These are phyloP conservation scores for Holothuria leucospilota DNA, from an alignment of 53 echinoderm and acorn worm species.

Conservation along the genomic window DNA sequence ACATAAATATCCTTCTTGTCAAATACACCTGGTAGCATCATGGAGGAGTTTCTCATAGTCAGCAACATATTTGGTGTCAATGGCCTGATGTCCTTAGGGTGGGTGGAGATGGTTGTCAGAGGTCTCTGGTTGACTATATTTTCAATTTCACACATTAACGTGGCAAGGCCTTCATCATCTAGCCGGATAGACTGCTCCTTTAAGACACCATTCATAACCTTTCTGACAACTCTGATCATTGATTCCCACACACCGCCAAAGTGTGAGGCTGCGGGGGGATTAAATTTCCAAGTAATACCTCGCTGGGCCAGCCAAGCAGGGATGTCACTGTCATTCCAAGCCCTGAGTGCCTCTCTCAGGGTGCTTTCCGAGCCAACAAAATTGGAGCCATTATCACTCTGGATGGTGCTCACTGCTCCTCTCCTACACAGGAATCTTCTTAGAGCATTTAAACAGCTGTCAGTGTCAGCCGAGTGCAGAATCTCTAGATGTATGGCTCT, in stretches of 20 bases:
- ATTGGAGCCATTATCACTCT: constrained; percentile 66
- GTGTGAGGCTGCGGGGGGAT: constrained; percentile 53
- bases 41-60: background rate
- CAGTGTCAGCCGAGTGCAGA: constrained; percentile 34
- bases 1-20: constrained; percentile 38
- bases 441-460: constrained; percentile 57
- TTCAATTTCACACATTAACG: constrained; percentile 40
- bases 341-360: constrained; percentile 36
- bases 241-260: constrained; percentile 55
- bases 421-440: constrained; percentile 51
- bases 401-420: constrained; percentile 26
- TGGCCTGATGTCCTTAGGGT: no score
- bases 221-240: no score
- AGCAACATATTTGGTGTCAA: no score
- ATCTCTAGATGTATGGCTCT: constrained; percentile 48
- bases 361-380: constrained; percentile 60
- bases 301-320: constrained; percentile 42
- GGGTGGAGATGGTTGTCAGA: no score
- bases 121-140: no score
- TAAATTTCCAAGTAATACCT: constrained; percentile 56
- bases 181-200: constrained; percentile 17
- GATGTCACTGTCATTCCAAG: constrained; percentile 42
- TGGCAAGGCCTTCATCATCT: constrained; percentile 34
- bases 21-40: constrained; percentile 53
- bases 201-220: constrained; percentile 50